A percentile compares a stretch with the other conserved stretches of the same genome.
Evolutionary conservation across 1,140 invertebrate species (phyloP).

Genomic region (Aphelinus atriplicis): DNA sequence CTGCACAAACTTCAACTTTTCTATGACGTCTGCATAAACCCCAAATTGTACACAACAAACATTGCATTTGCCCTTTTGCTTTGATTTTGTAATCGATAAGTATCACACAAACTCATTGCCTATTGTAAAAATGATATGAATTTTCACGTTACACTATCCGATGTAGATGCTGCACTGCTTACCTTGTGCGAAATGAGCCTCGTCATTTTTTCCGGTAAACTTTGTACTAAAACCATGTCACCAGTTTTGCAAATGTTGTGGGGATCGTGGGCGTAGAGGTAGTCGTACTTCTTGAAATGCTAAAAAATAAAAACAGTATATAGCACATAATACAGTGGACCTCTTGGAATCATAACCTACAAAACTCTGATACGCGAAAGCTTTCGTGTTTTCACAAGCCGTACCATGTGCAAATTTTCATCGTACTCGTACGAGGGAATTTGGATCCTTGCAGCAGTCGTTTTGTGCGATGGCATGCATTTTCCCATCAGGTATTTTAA

Average conservation of each 20-base stretch:
- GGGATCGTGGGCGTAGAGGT: constrained; percentile 81
- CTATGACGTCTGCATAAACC: too few species aligned
- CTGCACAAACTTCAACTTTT: too few species aligned
- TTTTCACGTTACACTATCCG: constrained; percentile 13
- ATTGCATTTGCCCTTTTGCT: too few species aligned
- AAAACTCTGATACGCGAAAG: background rate
- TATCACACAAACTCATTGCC: too few species aligned
- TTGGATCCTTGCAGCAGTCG: constrained; percentile 80
- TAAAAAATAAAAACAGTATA: constrained; percentile 61
- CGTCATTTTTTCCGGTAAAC: constrained; percentile 76
- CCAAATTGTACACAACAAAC: too few species aligned
- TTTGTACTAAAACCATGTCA: constrained; percentile 82
- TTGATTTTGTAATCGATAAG: too few species aligned
- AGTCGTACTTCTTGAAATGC: constrained; percentile 80
- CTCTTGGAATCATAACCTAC: constrained; percentile 45
- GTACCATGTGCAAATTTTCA: constrained; percentile 74
- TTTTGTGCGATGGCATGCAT: constrained; percentile 77
- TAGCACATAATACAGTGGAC: constrained; percentile 39
- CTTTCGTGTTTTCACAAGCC: background rate
- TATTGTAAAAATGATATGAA: background rate
- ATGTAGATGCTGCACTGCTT: constrained; percentile 16
- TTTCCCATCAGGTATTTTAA: constrained; percentile 70
- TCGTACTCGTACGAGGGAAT: constrained; percentile 78
- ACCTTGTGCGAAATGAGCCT: constrained; percentile 79
- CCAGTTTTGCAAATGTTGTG: constrained; percentile 80